Base-by-base conservation (phyloP, 2,888 invertebrate species). In the Metalampra italica region DNA sequence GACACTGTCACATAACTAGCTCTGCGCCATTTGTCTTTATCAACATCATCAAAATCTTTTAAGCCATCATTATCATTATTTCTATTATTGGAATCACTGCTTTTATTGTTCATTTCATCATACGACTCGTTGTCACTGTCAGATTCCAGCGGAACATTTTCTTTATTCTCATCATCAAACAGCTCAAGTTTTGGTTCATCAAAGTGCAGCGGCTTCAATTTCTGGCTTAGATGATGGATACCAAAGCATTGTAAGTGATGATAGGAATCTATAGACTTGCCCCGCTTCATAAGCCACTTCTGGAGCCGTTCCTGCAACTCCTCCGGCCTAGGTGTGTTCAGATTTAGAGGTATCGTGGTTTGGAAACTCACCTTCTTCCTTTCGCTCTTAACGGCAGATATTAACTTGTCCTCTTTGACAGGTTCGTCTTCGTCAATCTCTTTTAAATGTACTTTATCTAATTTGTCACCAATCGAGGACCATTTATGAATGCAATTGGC, bases 221-320 rank as follows among this genome's bases (percentile, higher is more conserved):
- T 54, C 0, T 59, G 55, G 0, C 68, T 47, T 11, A 82, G 45
- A 45, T 84, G 80, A 40, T 82, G 68, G 9, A 90, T 57, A 1
- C 88, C 90, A 34, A 91, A 92, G 59, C 91, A 91, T 62, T 90
- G 90, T 32, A 92, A 68, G 62, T 91, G 91, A 11, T 88, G 89
- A 58, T 82, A 91, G 0, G 83, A 76, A 42, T 83, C 75, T 0
- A 90, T 43, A 0, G 86, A 80, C 57, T 91, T 91, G 0, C 91
- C 91, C 12, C 80, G 71, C 51, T 89, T 90, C 39, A 81, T 71
- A 7, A 92, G 66, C 92, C 92, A 92, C 0, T 79, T 72, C 44
- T 85, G 83, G 12, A 92, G 62, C 46, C 83, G 71, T 0, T 68
- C 52, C 51, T 83, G 84, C 13, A 91, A 47, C 48, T 91, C 90